A percentile compares a stretch with the other conserved stretches of the same genome.
Evolutionary conservation across 2,113 vertebrate species (phyloP).

Genomic region (Glaucomys volans): DNA sequence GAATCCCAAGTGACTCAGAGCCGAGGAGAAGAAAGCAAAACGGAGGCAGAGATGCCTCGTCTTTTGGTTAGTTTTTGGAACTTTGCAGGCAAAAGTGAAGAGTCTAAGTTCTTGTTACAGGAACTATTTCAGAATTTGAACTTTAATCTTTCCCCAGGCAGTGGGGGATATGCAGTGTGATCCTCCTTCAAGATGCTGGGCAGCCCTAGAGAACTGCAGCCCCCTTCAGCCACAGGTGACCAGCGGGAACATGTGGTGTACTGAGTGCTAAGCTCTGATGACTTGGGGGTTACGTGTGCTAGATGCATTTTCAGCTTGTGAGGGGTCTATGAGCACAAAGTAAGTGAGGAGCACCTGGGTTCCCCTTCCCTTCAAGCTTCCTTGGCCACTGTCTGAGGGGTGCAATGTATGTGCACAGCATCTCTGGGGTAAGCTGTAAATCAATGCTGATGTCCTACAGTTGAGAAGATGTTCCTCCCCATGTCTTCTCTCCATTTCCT

Average conservation of each 20-base stretch:
- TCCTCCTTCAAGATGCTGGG: background rate
- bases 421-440: background rate
- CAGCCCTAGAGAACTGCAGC: too few species aligned
- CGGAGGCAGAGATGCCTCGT: too few species aligned
- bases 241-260: background rate
- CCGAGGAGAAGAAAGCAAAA: too few species aligned
- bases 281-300: background rate
- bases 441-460: background rate
- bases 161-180: background rate
- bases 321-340: background rate
- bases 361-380: background rate
- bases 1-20: too few species aligned
- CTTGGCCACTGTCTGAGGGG: background rate
- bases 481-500: slow-evolving; percentile 43
- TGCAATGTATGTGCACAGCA: background rate
- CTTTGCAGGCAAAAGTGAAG: too few species aligned
- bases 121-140: background rate
- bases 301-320: background rate
- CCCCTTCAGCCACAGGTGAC: background rate
- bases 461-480: background rate
- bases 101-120: too few species aligned
- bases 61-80: too few species aligned
- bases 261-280: too few species aligned
- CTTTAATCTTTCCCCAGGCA: background rate
- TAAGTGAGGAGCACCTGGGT: too few species aligned